Evolutionary conservation across 35 echinoderm and acorn worm genomes (phyloP).

Genomic region (Apostichopus californicus): DNA sequence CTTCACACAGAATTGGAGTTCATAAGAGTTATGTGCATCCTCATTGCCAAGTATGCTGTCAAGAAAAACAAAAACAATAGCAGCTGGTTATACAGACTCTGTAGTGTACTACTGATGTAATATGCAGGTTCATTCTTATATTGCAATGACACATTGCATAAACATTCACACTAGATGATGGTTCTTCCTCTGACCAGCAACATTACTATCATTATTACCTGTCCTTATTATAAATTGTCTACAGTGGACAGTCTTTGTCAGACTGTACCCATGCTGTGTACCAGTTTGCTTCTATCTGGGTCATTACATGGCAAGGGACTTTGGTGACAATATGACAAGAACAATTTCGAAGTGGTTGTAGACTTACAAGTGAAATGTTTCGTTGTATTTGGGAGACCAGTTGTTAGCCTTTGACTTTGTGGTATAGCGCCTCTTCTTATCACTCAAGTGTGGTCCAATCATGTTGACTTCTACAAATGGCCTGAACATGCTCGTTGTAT

Average conservation of each 20-base stretch:
- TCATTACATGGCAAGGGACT: no score
- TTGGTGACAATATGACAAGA: no score
- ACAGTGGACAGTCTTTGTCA: no score
- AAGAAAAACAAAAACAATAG: not conserved
- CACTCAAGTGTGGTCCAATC: constrained; percentile 98
- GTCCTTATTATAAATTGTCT: no score
- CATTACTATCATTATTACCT: no score
- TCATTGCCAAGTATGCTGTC: constrained; percentile 97
- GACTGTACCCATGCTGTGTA: no score
- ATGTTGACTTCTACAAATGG: constrained; percentile 98
- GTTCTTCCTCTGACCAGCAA: not conserved
- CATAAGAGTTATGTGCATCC: constrained; percentile 91
- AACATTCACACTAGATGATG: not conserved
- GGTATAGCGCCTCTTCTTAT: constrained; percentile 89
- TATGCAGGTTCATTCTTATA: not conserved
- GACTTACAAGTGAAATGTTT: constrained; percentile 99
- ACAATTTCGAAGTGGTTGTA: not conserved
- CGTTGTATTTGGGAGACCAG: constrained; percentile 99
- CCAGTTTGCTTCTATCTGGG: no score
- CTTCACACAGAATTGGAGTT: constrained; percentile 96
- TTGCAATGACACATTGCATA: not conserved
- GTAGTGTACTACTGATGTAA: no score
- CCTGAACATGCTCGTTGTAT: constrained; percentile 97
- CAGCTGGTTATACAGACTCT: no score
- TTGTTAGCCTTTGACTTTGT: constrained; percentile 98